Evolutionary conservation across 2,888 invertebrate genomes (phyloP), one percentile per base, ranked within the genome.

Genomic region (Netelia melanura): DNA sequence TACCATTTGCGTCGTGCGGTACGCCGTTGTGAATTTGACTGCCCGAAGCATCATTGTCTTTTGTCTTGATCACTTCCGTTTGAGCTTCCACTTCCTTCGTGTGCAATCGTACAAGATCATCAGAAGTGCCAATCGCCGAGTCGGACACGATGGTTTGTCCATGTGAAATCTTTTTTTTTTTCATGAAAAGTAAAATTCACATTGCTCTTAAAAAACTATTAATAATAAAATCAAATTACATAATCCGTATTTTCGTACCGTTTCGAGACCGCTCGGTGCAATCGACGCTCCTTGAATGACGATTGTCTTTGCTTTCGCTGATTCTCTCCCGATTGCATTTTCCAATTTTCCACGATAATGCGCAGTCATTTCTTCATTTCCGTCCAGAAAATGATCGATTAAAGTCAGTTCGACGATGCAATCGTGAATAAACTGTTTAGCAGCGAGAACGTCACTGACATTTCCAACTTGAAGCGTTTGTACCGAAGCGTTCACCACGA

Each of bases 351-450:
- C 72, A 23, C 85, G 86, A 74, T 76, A 83, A 68, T 64, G 44
- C n/a, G 68, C 67, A 14, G 52, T 54, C 2, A 44, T 68, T 52
- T 64, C 62, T 23, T 67, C 86, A 52, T 79, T 83, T 6, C 86
- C 86, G 23, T 83, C 80, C 72, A 86, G 65, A 77, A 82, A 86
- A 76, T 86, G 65, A 77, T 85, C 81, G 11, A 77, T 54, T 3
- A 76, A 79, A 23, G 67, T 77, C 14, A 86, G 25, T 52, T 86
- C 85, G 14, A 75, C 52, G 6, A 86, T 86, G 54, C 82, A 86
- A 44, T 86, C 86, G 23, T 56, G 72, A 56, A 85, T 62, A 10
- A 72, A 82, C 11, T 56, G 72, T 38, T 80, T 85, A 1, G 61
- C 85, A 14, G 52, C 56, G 56, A n/a, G 30, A 48, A 85, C 21